Conservation (phyloP, 2,888 invertebrate genomes). For the Tenodera sinensis region DNA sequence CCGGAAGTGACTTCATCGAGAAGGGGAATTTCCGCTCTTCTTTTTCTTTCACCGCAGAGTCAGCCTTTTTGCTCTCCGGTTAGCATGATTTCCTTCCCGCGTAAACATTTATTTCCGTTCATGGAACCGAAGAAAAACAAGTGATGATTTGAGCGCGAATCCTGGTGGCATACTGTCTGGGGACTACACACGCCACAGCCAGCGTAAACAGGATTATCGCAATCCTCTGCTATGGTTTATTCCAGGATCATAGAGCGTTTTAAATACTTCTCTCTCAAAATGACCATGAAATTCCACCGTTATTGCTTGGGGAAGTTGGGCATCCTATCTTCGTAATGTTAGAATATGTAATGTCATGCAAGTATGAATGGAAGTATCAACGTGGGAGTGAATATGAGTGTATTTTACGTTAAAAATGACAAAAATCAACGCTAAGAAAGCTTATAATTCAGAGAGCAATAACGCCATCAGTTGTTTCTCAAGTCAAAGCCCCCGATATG, state of each 20-base stretch:
- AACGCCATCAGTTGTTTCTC: too few relatives aligned
- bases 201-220: neutral
- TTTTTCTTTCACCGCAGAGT: neutral
- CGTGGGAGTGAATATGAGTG: too few relatives aligned
- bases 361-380: too few relatives aligned
- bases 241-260: neutral
- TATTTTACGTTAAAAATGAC: too few relatives aligned
- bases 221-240: neutral
- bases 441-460: too few relatives aligned
- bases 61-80: neutral
- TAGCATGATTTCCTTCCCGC: neutral
- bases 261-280: neutral
- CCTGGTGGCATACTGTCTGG: neutral
- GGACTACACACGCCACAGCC: neutral
- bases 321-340: too few relatives aligned
- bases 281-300: too few relatives aligned
- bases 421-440: too few relatives aligned
- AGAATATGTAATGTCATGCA: too few relatives aligned
- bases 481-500: too few relatives aligned
- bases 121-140: neutral
- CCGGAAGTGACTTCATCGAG: neutral
- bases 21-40: neutral
- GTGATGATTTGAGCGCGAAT: neutral
- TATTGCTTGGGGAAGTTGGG: too few relatives aligned
- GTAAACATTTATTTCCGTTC: neutral